These are phyloP conservation scores for Sclerodermus sp. DNA, from an alignment of 2,888 invertebrate genomes.

Conservation along the genomic window DNA sequence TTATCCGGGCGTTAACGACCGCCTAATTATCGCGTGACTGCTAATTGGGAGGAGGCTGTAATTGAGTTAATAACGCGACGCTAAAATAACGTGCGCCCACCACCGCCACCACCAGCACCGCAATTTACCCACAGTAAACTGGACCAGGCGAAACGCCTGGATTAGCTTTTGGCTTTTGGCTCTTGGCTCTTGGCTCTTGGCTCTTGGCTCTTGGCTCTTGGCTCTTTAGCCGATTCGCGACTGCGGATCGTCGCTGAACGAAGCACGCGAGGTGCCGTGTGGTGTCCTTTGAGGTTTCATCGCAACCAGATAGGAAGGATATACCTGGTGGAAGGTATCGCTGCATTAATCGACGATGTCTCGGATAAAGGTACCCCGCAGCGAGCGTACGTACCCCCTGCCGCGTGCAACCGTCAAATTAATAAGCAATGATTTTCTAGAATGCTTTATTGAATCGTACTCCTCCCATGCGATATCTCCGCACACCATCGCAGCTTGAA, in stretches of 20 bases:
- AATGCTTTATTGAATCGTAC: slow-evolving; percentile 53
- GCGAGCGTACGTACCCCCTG: slow-evolving; percentile 40
- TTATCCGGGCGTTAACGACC: slow-evolving; percentile 20
- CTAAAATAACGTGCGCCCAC: slow-evolving; percentile 6
- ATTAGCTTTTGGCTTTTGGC: too few relatives aligned
- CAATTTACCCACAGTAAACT: too few relatives aligned
- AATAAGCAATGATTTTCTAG: slow-evolving; percentile 56
- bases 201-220: too few relatives aligned
- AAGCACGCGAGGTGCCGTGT: background rate
- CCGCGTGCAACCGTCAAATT: slow-evolving; percentile 51
- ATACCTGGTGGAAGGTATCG: slow-evolving; percentile 11
- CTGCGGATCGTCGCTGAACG: too few relatives aligned
- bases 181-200: too few relatives aligned
- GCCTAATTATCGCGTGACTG: slow-evolving; percentile 32
- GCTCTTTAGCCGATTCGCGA: too few relatives aligned
- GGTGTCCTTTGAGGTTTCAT: background rate
- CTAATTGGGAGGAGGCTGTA: slow-evolving; percentile 31
- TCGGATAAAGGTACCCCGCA: slow-evolving; percentile 37
- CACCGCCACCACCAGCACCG: too few relatives aligned
- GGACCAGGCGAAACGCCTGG: too few relatives aligned
- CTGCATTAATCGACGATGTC: slow-evolving; percentile 32
- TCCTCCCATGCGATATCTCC: slow-evolving; percentile 43
- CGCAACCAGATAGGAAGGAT: too few relatives aligned
- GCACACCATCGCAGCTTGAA: slow-evolving; percentile 32
- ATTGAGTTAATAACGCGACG: slow-evolving; percentile 31